Evolutionary conservation across 2,797 vertebrate species (phyloP).

Genomic region (Columba guinea): DNA sequence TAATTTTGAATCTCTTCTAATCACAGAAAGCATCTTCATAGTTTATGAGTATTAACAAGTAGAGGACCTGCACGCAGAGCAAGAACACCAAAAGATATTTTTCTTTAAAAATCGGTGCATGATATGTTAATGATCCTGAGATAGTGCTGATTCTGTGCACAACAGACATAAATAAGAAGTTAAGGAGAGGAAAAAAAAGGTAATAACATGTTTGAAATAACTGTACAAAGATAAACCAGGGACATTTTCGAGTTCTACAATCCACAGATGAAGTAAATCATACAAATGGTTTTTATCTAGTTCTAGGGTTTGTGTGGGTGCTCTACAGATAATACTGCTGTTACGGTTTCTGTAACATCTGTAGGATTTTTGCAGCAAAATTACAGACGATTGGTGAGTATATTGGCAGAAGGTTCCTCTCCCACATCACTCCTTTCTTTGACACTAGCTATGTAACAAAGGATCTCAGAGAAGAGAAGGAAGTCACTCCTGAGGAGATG

Average conservation of each 20-base stretch:
- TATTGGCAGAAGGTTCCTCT: slow-evolving; percentile 15
- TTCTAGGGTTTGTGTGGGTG: not conserved
- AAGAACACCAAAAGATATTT: not conserved
- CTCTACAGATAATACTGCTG: not conserved
- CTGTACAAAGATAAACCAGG: not conserved
- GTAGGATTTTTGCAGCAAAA: slow-evolving; percentile 9
- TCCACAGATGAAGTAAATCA: not conserved
- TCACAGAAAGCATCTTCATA: not conserved
- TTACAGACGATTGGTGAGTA: not conserved
- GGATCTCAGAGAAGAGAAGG: not conserved
- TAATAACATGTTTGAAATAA: not conserved
- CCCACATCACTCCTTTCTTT: not conserved
- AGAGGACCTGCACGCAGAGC: not conserved
- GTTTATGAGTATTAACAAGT: not conserved
- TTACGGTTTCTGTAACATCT: slow-evolving; percentile 18
- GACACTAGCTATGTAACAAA: not conserved
- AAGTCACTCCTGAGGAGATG: not conserved
- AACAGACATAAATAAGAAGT: not conserved
- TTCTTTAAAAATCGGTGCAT: not conserved
- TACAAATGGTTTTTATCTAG: not conserved
- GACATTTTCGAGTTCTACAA: not conserved
- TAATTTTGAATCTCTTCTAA: not conserved
- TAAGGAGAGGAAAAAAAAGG: not conserved
- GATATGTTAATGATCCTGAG: not conserved
- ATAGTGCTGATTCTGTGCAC: not conserved